A percentile compares a stretch with the other conserved stretches of the same genome.
These are phyloP conservation scores for Brotula barbata DNA, from an alignment of 2,797 vertebrate species.

Conservation along the genomic window DNA sequence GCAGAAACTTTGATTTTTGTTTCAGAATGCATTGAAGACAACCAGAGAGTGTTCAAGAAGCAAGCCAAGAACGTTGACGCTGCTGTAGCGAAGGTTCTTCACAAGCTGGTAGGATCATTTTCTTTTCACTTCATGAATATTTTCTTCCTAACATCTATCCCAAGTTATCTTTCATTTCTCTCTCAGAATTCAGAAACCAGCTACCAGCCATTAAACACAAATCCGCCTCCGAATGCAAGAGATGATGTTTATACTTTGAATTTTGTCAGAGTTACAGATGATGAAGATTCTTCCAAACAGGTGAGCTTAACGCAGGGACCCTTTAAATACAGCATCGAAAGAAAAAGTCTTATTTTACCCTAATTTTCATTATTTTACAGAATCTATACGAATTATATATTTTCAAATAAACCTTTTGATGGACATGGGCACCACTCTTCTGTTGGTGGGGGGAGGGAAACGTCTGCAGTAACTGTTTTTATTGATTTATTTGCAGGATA, in stretches of 20 bases:
- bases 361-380: no score
- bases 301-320: constrained; percentile 31
- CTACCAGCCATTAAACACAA: background rate
- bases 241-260: no score
- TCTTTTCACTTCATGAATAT: background rate
- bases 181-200: constrained; percentile 4
- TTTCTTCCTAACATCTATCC: no score
- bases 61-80: constrained; percentile 35
- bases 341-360: no score
- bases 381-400: no score
- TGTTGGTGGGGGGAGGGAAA: no score
- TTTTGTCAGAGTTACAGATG: accelerated
- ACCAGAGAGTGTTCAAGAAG: constrained; percentile 31
- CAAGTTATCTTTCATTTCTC: no score
- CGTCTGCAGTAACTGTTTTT: background rate
- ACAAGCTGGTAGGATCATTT: constrained; percentile 50
- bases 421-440: background rate
- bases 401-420: background rate
- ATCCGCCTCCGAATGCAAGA: accelerated
- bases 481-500: background rate
- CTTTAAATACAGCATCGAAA: constrained; percentile 1
- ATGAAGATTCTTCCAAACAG: constrained; percentile 1
- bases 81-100: constrained; percentile 40
- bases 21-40: constrained; percentile 62
- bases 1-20: constrained; percentile 9